Evolutionary conservation across 2,888 invertebrate species (phyloP).

Genomic region (Apocheima hispidaria): DNA sequence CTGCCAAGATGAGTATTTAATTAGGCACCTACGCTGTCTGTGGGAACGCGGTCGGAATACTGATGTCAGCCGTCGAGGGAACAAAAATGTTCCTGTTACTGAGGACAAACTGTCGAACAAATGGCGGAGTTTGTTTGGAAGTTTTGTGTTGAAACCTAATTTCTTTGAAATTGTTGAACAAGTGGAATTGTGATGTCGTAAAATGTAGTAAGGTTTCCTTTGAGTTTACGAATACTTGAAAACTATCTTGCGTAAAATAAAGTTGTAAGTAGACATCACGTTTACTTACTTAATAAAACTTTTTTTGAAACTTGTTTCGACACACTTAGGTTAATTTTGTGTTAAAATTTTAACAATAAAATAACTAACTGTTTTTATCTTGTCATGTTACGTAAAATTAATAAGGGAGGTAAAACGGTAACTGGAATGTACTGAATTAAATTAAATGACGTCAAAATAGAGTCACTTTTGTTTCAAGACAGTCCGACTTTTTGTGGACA

Average conservation of each 20-base stretch:
- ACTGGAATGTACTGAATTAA: not conserved
- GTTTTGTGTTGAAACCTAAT: constrained; percentile 23
- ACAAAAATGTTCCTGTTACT: constrained; percentile 22
- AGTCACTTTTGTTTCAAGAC: constrained; percentile 36
- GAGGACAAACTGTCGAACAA: constrained; percentile 23
- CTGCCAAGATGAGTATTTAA: constrained; percentile 53
- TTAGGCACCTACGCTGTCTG: constrained; percentile 49
- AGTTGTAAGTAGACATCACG: not conserved
- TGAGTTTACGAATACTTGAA: constrained; percentile 1
- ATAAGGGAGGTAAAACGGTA: not conserved
- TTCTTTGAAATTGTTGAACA: constrained; percentile 14
- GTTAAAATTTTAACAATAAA: too few species aligned
- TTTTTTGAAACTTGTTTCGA: too few species aligned
- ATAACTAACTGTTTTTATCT: too few species aligned
- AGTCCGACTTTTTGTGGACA: constrained; percentile 40
- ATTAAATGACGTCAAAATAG: constrained; percentile 16
- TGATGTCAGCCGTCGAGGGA: constrained; percentile 26
- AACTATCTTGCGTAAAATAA: not conserved
- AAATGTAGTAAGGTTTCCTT: constrained; percentile 7
- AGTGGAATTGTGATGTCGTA: constrained; percentile 10
- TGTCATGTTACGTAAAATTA: too few species aligned
- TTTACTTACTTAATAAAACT: not conserved
- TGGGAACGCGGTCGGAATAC: constrained; percentile 38
- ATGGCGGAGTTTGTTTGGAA: constrained; percentile 16
- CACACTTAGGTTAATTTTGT: too few species aligned